These are phyloP conservation scores for Babyrousa celebensis DNA, from an alignment of 2,797 vertebrate genomes.

Conservation along the genomic window DNA sequence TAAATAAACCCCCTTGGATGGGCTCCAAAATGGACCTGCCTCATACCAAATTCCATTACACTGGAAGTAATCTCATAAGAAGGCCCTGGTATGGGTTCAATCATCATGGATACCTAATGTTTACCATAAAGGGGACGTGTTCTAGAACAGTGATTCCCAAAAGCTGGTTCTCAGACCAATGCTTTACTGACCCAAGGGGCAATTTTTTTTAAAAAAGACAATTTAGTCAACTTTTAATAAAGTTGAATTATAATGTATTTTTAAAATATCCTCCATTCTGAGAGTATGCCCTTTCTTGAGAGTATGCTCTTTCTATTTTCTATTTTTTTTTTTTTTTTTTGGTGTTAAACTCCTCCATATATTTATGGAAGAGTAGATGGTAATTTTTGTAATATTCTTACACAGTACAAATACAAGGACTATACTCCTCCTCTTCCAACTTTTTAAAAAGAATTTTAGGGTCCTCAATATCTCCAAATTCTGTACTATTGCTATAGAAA, in stretches of 20 bases:
- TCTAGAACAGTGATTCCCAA: slow-evolving; percentile 83
- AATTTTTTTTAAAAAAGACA: slow-evolving; percentile 13
- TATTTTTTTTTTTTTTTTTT: background rate
- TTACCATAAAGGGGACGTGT: slow-evolving; percentile 84
- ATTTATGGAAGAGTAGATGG: background rate
- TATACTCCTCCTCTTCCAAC: background rate
- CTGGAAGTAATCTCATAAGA: slow-evolving; percentile 84
- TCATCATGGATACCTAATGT: slow-evolving; percentile 75
- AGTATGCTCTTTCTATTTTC: slow-evolving; percentile 56
- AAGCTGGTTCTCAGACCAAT: slow-evolving; percentile 70
- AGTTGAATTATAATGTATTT: slow-evolving; percentile 68
- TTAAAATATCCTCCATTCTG: slow-evolving; percentile 1
- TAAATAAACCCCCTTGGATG: slow-evolving; percentile 85
- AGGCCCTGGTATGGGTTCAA: slow-evolving; percentile 70
- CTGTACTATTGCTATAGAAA: slow-evolving; percentile 12
- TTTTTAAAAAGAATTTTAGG: background rate
- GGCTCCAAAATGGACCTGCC: slow-evolving; percentile 83
- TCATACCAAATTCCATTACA: slow-evolving; percentile 86
- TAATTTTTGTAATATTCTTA: slow-evolving; percentile 21
- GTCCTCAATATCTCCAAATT: slow-evolving; percentile 11
- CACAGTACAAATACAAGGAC: background rate
- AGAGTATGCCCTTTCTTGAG: slow-evolving; percentile 12
- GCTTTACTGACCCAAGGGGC: slow-evolving; percentile 47
- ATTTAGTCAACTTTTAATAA: slow-evolving; percentile 66
- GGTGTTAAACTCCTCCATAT: background rate